phyloP scores from a whole-genome alignment of 2,888 invertebrate species.

The Enoplolaimus lenunculus region DNA sequence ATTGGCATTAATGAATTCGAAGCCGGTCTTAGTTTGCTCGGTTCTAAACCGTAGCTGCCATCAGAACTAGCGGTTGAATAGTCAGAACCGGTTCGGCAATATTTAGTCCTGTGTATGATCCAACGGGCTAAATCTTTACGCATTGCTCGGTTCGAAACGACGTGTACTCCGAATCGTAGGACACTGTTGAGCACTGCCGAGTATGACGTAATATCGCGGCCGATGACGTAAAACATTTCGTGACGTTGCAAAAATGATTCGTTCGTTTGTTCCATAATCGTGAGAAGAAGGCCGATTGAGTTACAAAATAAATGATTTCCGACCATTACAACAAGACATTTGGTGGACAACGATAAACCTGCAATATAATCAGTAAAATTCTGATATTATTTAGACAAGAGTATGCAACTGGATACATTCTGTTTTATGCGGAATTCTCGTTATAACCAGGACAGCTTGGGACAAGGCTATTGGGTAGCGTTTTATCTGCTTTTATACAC shows the following conservation, averaged over 20 bases:
- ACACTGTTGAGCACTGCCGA: slow-evolving; percentile 12
- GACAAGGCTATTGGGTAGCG: too few species aligned
- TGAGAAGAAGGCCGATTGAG: background rate
- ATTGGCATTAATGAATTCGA: too few species aligned
- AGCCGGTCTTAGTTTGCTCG: too few species aligned
- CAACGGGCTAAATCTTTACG: background rate
- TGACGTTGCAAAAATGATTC: background rate
- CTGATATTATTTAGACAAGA: too few species aligned
- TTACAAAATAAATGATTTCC: slow-evolving; percentile 16
- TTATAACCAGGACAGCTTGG: too few species aligned
- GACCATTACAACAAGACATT: slow-evolving; percentile 7
- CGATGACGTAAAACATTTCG: background rate
- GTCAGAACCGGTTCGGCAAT: too few species aligned
- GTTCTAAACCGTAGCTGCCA: too few species aligned
- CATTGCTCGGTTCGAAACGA: background rate
- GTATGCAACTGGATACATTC: too few species aligned
- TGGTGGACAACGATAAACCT: slow-evolving; percentile 5
- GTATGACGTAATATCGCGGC: background rate
- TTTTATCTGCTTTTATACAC: too few species aligned
- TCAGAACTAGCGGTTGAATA: too few species aligned
- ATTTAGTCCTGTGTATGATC: too few species aligned
- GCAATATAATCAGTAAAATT: background rate
- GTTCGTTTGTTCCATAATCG: slow-evolving; percentile 14
- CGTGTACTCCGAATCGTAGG: slow-evolving; percentile 3
- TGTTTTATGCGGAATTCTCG: too few species aligned